phyloP scores from a whole-genome alignment of 2,888 invertebrate genomes.

The Himalopsyche kuldschensis region DNA sequence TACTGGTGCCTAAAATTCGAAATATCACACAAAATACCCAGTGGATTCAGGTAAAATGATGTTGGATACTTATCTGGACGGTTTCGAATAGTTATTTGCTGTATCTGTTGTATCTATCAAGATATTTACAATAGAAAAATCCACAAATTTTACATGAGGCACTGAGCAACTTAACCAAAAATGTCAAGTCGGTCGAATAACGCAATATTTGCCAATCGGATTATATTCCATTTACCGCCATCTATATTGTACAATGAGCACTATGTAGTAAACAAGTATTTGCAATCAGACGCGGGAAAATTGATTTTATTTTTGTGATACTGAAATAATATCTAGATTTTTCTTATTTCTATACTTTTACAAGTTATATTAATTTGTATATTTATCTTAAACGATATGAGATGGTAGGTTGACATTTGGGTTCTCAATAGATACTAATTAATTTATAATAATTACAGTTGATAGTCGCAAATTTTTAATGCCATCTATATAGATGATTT shows the following conservation, averaged over 20 bases:
- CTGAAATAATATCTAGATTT: no score
- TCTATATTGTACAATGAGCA: background rate
- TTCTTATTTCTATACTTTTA: no score
- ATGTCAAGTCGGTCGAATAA: conserved; percentile 56
- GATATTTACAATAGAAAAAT: background rate
- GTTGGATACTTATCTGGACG: background rate
- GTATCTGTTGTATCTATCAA: background rate
- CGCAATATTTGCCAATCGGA: conserved; percentile 51
- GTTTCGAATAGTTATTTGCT: background rate
- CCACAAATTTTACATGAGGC: conserved; percentile 59
- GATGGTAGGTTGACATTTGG: no score
- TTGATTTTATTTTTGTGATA: background rate
- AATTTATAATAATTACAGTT: no score
- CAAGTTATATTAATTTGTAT: no score
- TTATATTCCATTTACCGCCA: background rate
- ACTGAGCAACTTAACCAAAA: conserved; percentile 63
- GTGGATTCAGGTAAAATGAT: background rate
- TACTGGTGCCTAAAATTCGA: conserved; percentile 26
- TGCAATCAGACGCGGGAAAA: background rate
- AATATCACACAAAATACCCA: conserved; percentile 8
- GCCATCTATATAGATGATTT: no score
- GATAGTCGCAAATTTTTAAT: no score
- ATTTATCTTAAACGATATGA: no score
- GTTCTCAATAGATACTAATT: no score
- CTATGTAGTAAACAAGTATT: background rate